Base-by-base conservation (phyloP, 2,888 invertebrate genomes). In the Malachius bipustulatus region DNA sequence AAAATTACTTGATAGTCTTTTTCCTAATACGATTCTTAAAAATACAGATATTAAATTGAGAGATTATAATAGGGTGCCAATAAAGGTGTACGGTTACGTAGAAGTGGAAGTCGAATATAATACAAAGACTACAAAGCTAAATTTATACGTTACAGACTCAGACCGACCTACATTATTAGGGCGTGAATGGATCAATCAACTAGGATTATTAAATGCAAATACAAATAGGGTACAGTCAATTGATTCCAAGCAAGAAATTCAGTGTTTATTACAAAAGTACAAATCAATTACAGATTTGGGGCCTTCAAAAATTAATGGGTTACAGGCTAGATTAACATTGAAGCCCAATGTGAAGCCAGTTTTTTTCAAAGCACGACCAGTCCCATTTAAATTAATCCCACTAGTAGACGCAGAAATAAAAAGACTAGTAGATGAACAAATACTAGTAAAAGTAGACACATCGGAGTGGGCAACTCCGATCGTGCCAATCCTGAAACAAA, bases 381-480 rank as follows among this genome's bases (percentile, higher is more conserved):
- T 42, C 14, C 39, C 43, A 29, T 38, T 15, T 35, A 15, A 34
- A 2, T 16, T 31, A 9, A 11, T 30, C 10, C 10, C 31, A n/a
- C 31, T 31, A 35, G 36, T 43, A 8, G 37, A 41, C 34, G 14
- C 30, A 19, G 39, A 43, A 36, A 15, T 42, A 16, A 2, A 36
- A 2, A 19, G 14, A 12, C 33, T 45, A 30, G 40, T 24, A 33
- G 37, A 38, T 19, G 32, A 40, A 15, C 38, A 38, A 11, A 30
- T 45, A n/a, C 32, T 46, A 16, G 34, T 32, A 29, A 44, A 43
- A 34, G 38, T 42, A 12, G 26, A 36, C 32, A 34, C 29, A 33
- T 38, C 38, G n/a, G 39, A 42, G 29, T 46, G 35, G 34, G 43
- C 24, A 41, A 41, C 44, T 14, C 39, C 38, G 6, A 38, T 44